These are phyloP conservation scores for Meandrina meandrites DNA, from an alignment of 92 coral and sea anemone genomes.

Conservation along the genomic window DNA sequence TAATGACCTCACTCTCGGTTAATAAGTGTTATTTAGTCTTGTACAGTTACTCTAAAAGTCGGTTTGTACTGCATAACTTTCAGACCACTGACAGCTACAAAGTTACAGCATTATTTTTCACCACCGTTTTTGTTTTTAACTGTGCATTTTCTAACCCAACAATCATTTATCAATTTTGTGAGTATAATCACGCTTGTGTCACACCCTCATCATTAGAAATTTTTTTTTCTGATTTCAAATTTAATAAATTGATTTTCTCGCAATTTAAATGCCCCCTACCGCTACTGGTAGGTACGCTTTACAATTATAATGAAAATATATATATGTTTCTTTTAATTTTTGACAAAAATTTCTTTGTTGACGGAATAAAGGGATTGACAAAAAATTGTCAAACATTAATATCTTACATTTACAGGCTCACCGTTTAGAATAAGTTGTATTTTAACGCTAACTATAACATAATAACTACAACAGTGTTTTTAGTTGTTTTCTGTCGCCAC, in stretches of 20 bases:
- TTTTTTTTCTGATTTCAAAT: neutral
- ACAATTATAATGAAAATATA: conserved; percentile 6
- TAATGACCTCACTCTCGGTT: too few relatives aligned
- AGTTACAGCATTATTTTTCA: neutral
- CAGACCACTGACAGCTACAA: neutral
- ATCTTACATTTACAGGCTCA: neutral
- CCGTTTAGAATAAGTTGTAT: too few relatives aligned
- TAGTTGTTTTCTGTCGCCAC: neutral
- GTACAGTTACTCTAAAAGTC: too few relatives aligned
- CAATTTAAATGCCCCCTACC: neutral
- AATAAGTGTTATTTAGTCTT: too few relatives aligned
- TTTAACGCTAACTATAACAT: too few relatives aligned
- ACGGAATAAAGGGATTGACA: neutral
- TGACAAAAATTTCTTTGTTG: neutral
- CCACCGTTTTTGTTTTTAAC: neutral
- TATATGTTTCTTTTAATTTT: neutral
- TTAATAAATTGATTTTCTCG: neutral
- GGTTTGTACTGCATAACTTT: too few relatives aligned
- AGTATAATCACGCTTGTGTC: neutral
- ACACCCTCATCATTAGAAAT: neutral
- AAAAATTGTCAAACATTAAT: neutral
- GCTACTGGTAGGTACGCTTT: neutral
- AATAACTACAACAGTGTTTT: too few relatives aligned
- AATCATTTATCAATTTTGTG: neutral
- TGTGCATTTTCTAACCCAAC: neutral